Percentiles rank a stretch among this genome's conserved stretches.
phyloP scores from a whole-genome alignment of 1,140 invertebrate species.

The Drosophila bocki region DNA sequence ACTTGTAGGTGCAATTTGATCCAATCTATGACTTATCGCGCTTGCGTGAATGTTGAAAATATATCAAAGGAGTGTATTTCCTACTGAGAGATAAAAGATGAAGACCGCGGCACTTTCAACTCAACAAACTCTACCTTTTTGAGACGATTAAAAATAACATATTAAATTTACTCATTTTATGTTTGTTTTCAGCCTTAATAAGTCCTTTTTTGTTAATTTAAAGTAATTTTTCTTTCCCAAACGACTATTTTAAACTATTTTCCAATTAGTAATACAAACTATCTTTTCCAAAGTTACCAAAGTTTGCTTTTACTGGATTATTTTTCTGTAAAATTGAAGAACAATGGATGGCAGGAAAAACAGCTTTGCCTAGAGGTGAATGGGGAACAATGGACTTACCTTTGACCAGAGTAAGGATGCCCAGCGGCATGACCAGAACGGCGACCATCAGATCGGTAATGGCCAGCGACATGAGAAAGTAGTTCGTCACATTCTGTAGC shows the following conservation, averaged over 20 bases:
- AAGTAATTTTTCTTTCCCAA: neutral
- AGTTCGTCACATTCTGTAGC: slow-evolving; percentile 98
- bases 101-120: too few species aligned
- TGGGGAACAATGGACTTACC: slow-evolving; percentile 87
- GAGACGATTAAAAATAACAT: too few species aligned
- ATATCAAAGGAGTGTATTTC: too few species aligned
- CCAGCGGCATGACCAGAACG: slow-evolving; percentile 95
- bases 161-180: too few species aligned
- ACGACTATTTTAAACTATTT: neutral
- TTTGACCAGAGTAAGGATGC: slow-evolving; percentile 91
- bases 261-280: slow-evolving; percentile 10
- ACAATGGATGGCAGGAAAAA: slow-evolving; percentile 13
- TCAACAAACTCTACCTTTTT: too few species aligned
- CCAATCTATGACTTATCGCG: too few species aligned
- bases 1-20: too few species aligned
- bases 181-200: neutral
- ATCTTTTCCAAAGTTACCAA: slow-evolving; percentile 3
- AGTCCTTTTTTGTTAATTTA: neutral
- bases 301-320: neutral
- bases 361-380: slow-evolving; percentile 1
- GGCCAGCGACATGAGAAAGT: slow-evolving; percentile 97
- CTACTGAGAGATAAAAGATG: too few species aligned
- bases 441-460: slow-evolving; percentile 98
- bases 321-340: neutral
- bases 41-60: too few species aligned